Conservation (phyloP, 2,888 invertebrate genomes). For the Philonicus albiceps region DNA sequence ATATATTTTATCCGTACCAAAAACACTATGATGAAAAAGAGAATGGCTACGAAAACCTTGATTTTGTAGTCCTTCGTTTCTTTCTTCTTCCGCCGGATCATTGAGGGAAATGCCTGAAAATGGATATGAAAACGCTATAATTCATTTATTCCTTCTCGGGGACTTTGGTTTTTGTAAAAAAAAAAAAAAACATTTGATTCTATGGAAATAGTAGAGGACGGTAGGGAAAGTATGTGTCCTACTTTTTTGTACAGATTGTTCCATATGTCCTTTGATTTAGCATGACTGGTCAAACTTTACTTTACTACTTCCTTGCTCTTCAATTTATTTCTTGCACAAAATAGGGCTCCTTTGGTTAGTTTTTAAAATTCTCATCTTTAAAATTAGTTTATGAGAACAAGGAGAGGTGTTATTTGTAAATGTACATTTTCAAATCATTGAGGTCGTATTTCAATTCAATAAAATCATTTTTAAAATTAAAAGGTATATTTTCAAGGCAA, state of each 20-base stretch:
- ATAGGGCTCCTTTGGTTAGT: neutral
- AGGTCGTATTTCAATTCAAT: too few relatives aligned
- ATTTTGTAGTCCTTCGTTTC: constrained; percentile 79
- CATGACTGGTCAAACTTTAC: neutral
- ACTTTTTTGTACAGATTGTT: neutral
- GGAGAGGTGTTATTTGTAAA: too few relatives aligned
- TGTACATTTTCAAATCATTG: too few relatives aligned
- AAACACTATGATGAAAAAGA: constrained; percentile 82
- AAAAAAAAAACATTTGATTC: neutral
- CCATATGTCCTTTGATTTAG: neutral
- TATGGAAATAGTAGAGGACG: neutral
- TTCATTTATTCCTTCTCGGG: neutral
- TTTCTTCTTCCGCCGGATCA: constrained; percentile 74
- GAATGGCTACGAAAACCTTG: constrained; percentile 79
- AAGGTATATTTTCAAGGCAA: too few relatives aligned
- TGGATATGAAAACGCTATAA: neutral
- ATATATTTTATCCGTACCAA: constrained; percentile 62
- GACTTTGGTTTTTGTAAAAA: neutral
- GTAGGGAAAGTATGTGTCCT: neutral
- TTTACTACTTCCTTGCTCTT: neutral
- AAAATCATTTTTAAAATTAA: too few relatives aligned
- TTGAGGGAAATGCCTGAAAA: constrained; percentile 75
- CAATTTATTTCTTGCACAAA: neutral
- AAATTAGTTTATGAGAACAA: too few relatives aligned
- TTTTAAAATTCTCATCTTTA: too few relatives aligned